These are phyloP conservation scores for Cyphomyrus plagiostoma DNA, from an alignment of 2,113 vertebrate species.

Conservation along the genomic window DNA sequence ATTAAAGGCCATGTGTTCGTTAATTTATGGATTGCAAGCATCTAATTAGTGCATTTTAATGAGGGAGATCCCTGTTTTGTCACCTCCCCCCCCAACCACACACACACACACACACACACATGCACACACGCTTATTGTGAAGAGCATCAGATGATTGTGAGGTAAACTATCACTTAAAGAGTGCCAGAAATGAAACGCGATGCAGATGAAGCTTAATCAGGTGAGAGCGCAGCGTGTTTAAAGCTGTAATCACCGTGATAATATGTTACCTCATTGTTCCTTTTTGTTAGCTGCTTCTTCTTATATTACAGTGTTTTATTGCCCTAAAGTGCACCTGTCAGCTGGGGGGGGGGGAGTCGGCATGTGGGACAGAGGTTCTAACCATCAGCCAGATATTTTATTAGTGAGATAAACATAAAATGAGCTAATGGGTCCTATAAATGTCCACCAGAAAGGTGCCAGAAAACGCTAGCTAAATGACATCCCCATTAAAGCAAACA, in stretches of 20 bases:
- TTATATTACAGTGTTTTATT: neutral
- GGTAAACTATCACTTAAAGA: slow-evolving; percentile 47
- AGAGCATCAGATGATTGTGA: slow-evolving; percentile 50
- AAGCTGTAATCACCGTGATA: slow-evolving; percentile 62
- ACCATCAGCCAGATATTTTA: neutral
- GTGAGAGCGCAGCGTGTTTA: slow-evolving; percentile 63
- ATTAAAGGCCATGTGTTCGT: slow-evolving; percentile 67
- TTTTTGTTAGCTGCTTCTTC: neutral
- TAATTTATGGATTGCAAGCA: slow-evolving; percentile 68
- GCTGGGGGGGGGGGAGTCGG: neutral
- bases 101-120: too few species aligned
- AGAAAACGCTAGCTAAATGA: neutral
- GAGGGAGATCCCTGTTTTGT: slow-evolving; percentile 50
- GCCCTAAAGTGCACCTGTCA: neutral
- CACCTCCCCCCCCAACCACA: slow-evolving; percentile 36
- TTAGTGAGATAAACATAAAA: neutral
- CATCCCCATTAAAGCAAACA: neutral
- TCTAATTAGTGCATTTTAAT: slow-evolving; percentile 63
- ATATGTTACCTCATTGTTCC: slow-evolving; percentile 55
- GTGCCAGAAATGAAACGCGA: slow-evolving; percentile 51
- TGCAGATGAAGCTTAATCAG: slow-evolving; percentile 59
- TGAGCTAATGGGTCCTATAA: neutral
- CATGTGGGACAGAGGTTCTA: neutral
- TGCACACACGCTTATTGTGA: slow-evolving; percentile 32
- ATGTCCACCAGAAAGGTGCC: neutral